Percentiles rank a stretch among this genome's conserved stretches.
Evolutionary conservation across 2,888 invertebrate genomes (phyloP).

Genomic region (Pyrocoelia pectoralis): DNA sequence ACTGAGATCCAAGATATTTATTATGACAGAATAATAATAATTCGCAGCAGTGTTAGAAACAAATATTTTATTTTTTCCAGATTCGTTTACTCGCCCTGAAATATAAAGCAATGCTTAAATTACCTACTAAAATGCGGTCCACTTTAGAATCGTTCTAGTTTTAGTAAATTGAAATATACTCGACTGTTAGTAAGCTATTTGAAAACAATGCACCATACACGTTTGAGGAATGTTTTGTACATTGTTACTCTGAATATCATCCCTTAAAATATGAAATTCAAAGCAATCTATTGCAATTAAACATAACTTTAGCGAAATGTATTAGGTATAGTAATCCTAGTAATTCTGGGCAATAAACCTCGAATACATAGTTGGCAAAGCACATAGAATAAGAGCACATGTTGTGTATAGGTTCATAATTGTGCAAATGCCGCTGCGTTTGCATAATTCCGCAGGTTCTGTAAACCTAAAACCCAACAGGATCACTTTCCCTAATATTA

Average conservation of each 20-base stretch:
- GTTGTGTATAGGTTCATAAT: conserved; percentile 28
- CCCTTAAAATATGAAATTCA: conserved; percentile 20
- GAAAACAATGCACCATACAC: not conserved
- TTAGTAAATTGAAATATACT: no score
- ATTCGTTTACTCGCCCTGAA: no score
- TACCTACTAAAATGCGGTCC: no score
- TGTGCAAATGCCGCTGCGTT: conserved; percentile 32
- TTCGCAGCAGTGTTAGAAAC: no score
- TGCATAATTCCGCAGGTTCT: conserved; percentile 30
- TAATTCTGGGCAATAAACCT: conserved; percentile 25
- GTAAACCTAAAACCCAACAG: conserved; percentile 32
- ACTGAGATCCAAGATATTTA: no score
- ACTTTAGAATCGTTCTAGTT: no score
- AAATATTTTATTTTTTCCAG: no score
- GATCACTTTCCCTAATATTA: conserved; percentile 35
- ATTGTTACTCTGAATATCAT: not conserved
- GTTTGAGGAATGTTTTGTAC: not conserved
- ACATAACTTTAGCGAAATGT: conserved; percentile 26
- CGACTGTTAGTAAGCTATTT: no score
- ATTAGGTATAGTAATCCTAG: conserved; percentile 28
- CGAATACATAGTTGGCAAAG: conserved; percentile 15
- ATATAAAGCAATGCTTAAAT: no score
- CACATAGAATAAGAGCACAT: conserved; percentile 21
- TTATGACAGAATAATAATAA: no score
- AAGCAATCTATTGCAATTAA: conserved; percentile 22